phyloP scores from a whole-genome alignment of 1,140 invertebrate species.

The Sarcophaga peregrina region DNA sequence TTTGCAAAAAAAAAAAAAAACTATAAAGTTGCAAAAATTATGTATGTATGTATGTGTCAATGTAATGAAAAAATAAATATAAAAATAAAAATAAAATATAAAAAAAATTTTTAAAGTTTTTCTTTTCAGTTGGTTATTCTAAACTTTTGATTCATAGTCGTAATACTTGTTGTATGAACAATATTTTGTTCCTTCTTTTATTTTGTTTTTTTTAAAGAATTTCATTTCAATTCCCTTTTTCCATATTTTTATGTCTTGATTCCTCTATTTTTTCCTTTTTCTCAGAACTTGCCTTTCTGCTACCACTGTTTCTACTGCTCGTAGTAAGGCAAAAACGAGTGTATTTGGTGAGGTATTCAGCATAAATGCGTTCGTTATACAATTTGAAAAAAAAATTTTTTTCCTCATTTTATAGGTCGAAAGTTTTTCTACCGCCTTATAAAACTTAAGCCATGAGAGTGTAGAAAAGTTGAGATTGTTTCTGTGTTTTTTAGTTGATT shows the following conservation, averaged over 20 bases:
- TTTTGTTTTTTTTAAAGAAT: too few relatives aligned
- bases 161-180: background rate
- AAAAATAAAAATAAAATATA: too few relatives aligned
- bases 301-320: too few relatives aligned
- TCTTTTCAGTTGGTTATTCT: constrained; percentile 28
- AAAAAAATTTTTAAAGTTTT: constrained; percentile 15
- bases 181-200: background rate
- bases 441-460: constrained; percentile 15
- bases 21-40: too few relatives aligned
- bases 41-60: too few relatives aligned
- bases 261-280: too few relatives aligned
- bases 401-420: constrained; percentile 28
- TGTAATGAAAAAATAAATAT: too few relatives aligned
- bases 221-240: too few relatives aligned
- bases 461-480: constrained; percentile 23
- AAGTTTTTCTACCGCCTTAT: constrained; percentile 1
- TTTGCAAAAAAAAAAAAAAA: too few relatives aligned
- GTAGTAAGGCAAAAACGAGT: background rate
- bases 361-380: background rate
- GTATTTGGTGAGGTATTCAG: background rate
- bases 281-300: too few relatives aligned
- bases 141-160: constrained; percentile 24
- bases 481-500: background rate
- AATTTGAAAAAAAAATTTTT: constrained; percentile 24
- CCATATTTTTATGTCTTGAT: too few relatives aligned